Base-by-base conservation (phyloP, 1,140 invertebrate genomes). In the Anastrepha obliqua region DNA sequence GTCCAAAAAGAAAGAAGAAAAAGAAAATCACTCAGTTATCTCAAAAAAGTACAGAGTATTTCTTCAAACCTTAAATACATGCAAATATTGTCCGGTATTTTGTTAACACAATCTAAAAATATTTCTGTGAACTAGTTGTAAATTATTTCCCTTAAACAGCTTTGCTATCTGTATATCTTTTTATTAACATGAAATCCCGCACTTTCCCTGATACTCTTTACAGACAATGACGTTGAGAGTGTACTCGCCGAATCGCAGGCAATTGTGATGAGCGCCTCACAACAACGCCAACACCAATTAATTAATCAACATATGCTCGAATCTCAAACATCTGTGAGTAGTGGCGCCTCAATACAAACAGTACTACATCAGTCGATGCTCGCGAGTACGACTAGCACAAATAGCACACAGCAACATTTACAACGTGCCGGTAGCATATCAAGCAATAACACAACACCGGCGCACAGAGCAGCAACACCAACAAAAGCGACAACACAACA, bases 321-420 rank as follows among this genome's bases (percentile, higher is more conserved):
- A 44, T 93, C 91, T 0, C 92, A 93, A 89, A 90, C 90, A 81
- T 93, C 91, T 62, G 90, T 91, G 2, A 92, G 90, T 87, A 93
- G 92, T 87, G 89, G 89, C 7, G 87, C 90, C 9, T 93, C 92
- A 29, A 89, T 90, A 89, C 92, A 93, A 89, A 93, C 90, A 5
- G 91, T 90, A 6, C 86, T 93, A n/a, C 90, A 91, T 85, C 89
- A 92, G 59, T 91, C 91, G 3, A 81, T 81, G 74, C 65, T 88
- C 1, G 89, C 86, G 39, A 92, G 90, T 85, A 90, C 90, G 11
- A 90, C 90, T 20, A 67, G 86, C 39, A 89, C 89, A 20, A 29
- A 2, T 13, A 81, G 74, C 55, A 55, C 47, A 55, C 74, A 81
- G 51, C 70, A 81, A 15, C 90, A 64, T 47, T 4, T 70, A 51